These are phyloP conservation scores for Drosophila rubida DNA, from an alignment of 2,888 invertebrate species.

Conservation along the genomic window DNA sequence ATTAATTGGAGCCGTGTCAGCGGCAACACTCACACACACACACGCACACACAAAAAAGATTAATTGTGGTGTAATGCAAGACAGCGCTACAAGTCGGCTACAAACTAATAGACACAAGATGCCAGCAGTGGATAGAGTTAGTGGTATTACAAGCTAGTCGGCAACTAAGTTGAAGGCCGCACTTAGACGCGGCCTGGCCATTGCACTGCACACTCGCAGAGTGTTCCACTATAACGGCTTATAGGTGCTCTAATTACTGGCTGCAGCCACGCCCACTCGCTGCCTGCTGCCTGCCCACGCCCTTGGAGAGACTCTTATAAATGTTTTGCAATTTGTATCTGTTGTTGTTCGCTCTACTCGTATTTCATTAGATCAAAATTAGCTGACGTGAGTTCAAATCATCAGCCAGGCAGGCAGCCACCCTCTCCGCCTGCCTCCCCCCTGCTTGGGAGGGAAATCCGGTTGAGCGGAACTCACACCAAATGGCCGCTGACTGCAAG, in stretches of 20 bases:
- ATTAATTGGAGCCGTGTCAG: conserved; percentile 68
- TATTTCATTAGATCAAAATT: conserved; percentile 69
- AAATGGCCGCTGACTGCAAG: conserved; percentile 60
- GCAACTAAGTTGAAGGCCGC: conserved; percentile 35
- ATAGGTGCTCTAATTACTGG: conserved; percentile 53
- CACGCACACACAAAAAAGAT: conserved; percentile 55
- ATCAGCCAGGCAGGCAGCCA: conserved; percentile 15
- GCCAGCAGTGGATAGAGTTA: neutral
- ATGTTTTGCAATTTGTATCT: conserved; percentile 72
- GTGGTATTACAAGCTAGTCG: conserved; percentile 6
- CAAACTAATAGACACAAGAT: conserved; percentile 30
- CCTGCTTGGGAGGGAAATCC: conserved; percentile 58
- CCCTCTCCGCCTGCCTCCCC: neutral
- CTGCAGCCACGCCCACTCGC: conserved; percentile 28
- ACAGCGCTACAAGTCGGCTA: conserved; percentile 30
- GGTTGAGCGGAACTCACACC: conserved; percentile 73
- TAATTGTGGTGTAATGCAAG: conserved; percentile 65
- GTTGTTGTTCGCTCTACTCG: conserved; percentile 29
- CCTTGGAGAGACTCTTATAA: conserved; percentile 46
- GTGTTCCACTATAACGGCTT: conserved; percentile 65
- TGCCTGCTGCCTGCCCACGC: neutral
- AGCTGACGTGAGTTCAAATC: conserved; percentile 58
- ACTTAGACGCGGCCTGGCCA: conserved; percentile 24
- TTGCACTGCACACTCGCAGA: conserved; percentile 29
- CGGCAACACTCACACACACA: conserved; percentile 2